A percentile compares a stretch with the other conserved stretches of the same genome.
Conservation (phyloP, 2,888 invertebrate species). For the Rosalia funebris region DNA sequence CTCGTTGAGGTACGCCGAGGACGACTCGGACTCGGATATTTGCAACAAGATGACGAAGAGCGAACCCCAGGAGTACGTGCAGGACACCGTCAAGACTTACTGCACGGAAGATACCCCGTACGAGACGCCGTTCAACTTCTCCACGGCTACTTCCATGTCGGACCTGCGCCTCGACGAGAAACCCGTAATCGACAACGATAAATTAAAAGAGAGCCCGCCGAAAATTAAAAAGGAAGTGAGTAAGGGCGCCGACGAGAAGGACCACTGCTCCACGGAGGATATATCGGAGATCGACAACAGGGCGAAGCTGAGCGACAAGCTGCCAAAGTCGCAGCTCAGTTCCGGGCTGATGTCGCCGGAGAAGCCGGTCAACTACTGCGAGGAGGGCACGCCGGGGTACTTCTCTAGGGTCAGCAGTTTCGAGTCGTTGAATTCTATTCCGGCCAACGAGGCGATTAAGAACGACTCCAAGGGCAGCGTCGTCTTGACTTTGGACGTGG, state of each 20-base stretch:
- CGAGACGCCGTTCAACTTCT: constrained; percentile 82
- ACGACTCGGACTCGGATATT: constrained; percentile 72
- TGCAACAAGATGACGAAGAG: constrained; percentile 51
- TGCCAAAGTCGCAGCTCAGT: constrained; percentile 62
- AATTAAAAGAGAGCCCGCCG: constrained; percentile 41
- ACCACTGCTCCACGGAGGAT: constrained; percentile 61
- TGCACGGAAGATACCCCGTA: constrained; percentile 91
- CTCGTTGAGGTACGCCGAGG: constrained; percentile 88
- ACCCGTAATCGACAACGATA: constrained; percentile 56
- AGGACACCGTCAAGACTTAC: constrained; percentile 89
- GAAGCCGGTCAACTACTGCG: constrained; percentile 84
- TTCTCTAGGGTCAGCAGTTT: constrained; percentile 73
- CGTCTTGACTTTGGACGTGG: constrained; percentile 24
- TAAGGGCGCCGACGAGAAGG: constrained; percentile 58
- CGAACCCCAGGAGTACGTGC: constrained; percentile 62
- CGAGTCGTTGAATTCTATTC: constrained; percentile 64
- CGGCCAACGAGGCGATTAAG: constrained; percentile 48
- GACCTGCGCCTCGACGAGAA: constrained; percentile 72
- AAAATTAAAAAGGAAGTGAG: constrained; percentile 39
- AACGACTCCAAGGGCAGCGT: constrained; percentile 33
- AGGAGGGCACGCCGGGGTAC: constrained; percentile 86
- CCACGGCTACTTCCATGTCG: constrained; percentile 87
- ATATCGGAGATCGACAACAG: constrained; percentile 54
- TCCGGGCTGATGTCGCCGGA: constrained; percentile 81
- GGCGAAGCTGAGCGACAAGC: constrained; percentile 45